Evolutionary conservation across 2,797 vertebrate species (phyloP), one percentile per base, ranked within the genome.

Genomic region (Eospalax fontanierii): DNA sequence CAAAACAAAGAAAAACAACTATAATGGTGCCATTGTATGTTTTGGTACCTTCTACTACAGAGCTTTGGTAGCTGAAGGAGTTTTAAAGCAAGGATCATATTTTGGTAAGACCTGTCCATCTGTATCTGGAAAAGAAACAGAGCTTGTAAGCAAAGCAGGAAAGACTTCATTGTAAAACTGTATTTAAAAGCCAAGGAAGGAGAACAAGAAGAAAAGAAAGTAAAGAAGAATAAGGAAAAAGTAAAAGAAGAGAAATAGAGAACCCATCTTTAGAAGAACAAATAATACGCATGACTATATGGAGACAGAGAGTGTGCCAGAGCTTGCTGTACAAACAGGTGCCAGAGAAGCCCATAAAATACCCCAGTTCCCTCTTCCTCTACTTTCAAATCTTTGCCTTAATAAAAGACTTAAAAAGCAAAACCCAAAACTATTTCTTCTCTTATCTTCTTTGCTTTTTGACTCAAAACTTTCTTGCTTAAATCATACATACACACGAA

Each of bases 401-500:
- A 28, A 85, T 22, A 94, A 83, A 92, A 12, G 38, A 85, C 63
- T 92, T 90, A 40, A 75, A 89, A 93, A 88, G 11, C 46, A n/a
- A n/a, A n/a, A n/a, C n/a, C 46, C 5, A 18, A 40, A 80, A 40
- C 24, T 26, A 66, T 6, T 22, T 63, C 33, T 66, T 70, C 82
- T 91, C 68, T 82, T 79, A 57, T 63, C 70, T 63, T 73, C 28
- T 87, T 74, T 65, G n/a, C 85, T 83, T 76, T 76, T 86, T 82
- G 11, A 57, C n/a, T 89, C 33, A 91, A 70, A 24, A 18, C 87
- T 38, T 79, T 28, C 26, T 90, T 65, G 16, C 54, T 90, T 63
- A 86, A 40, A 74, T 33, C 16, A 43, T 57, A 59, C 6, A 14
- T 1, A 11, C 61, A 70, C 28, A 63, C 14, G 24, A 33, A 2